Percentiles rank a stretch among this genome's conserved stretches.
These are phyloP conservation scores for Hypsibius dujardini DNA, from an alignment of 1,140 invertebrate species.

Conservation along the genomic window DNA sequence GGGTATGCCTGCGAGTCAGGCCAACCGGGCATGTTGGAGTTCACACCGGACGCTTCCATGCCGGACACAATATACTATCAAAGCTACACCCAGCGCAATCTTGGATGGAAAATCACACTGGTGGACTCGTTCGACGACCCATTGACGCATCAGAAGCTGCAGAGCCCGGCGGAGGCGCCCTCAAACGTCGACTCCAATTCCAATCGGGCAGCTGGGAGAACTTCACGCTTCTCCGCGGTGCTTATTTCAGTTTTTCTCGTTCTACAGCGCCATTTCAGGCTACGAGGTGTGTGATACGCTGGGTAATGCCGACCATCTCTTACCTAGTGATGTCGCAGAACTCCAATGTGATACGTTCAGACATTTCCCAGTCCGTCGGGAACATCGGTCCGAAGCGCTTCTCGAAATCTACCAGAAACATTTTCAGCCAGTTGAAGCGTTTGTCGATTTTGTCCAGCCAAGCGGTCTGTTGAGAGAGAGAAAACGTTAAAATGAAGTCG, in stretches of 20 bases:
- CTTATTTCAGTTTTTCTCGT: too few relatives aligned
- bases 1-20: constrained; percentile 28
- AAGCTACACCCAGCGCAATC: constrained; percentile 70
- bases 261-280: too few relatives aligned
- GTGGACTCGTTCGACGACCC: constrained; percentile 48
- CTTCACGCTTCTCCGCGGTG: too few relatives aligned
- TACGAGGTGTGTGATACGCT: background rate
- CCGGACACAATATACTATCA: constrained; percentile 84
- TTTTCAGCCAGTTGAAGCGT: constrained; percentile 88
- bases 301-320: too few relatives aligned
- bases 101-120: constrained; percentile 74
- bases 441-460: constrained; percentile 92
- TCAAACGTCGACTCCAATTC: too few relatives aligned
- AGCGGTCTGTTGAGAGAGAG: constrained; percentile 40
- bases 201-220: too few relatives aligned
- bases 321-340: constrained; percentile 60
- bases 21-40: constrained; percentile 50
- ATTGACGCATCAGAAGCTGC: background rate
- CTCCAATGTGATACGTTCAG: constrained; percentile 73
- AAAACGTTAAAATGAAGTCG: constrained; percentile 19
- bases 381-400: constrained; percentile 74
- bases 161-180: background rate
- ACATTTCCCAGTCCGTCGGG: constrained; percentile 80
- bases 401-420: constrained; percentile 86
- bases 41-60: constrained; percentile 72